phyloP scores from a whole-genome alignment of 2,888 invertebrate species.

The Fragum fragum region DNA sequence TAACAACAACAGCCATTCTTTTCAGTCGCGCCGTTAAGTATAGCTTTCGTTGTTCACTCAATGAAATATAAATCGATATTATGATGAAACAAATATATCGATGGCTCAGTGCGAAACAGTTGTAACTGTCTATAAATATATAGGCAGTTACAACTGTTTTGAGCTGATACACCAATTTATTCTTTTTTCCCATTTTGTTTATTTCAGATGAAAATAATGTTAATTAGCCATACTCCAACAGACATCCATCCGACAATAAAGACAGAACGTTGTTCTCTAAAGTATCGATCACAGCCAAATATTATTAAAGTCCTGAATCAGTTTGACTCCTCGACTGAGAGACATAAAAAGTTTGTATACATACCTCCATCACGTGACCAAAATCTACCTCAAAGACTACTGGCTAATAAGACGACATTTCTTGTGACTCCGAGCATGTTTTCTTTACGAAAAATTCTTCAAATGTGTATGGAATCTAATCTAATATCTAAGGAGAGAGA shows the following conservation, averaged over 20 bases:
- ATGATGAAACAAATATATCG: no score
- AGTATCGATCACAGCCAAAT: not conserved
- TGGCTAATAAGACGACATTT: conserved; percentile 69
- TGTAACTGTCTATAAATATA: no score
- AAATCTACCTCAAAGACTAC: conserved; percentile 59
- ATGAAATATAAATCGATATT: no score
- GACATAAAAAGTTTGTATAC: conserved; percentile 66
- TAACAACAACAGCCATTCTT: no score
- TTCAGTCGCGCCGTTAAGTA: no score
- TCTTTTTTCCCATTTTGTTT: no score
- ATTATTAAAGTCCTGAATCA: conserved; percentile 24
- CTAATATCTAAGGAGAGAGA: conserved; percentile 30
- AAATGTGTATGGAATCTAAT: conserved; percentile 9
- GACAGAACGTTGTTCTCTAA: no score
- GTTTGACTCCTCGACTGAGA: conserved; percentile 68
- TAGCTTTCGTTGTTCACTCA: no score
- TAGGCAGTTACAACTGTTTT: no score
- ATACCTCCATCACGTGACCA: conserved; percentile 47
- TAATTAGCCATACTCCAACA: not conserved
- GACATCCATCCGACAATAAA: no score
- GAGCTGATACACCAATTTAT: no score
- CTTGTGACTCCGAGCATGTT: conserved; percentile 61
- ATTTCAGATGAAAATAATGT: not conserved
- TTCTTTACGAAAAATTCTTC: conserved; percentile 28
- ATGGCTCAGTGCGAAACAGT: no score